These are phyloP conservation scores for Epizoanthus rinbou DNA, from an alignment of 92 coral and sea anemone genomes.

Conservation along the genomic window DNA sequence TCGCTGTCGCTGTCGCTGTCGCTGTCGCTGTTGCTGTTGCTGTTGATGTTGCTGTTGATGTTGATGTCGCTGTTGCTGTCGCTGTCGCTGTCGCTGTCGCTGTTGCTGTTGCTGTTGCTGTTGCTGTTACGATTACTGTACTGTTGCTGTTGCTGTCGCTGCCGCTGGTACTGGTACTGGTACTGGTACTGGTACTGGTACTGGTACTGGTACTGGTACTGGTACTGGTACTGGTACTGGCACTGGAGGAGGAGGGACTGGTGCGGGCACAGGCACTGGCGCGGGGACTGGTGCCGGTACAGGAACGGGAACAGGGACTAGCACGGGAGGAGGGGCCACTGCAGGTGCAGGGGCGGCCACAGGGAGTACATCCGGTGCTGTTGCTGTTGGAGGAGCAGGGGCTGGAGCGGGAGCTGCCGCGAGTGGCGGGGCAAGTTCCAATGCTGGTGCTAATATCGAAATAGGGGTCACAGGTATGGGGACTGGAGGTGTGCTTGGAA, in stretches of 20 bases:
- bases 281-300: background rate
- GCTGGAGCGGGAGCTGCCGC: background rate
- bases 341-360: background rate
- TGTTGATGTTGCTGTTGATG: no score
- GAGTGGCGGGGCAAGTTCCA: background rate
- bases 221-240: background rate
- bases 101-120: no score
- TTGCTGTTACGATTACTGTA: no score
- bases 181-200: no score
- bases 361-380: background rate
- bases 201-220: no score
- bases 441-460: background rate
- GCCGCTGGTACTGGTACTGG: no score
- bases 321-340: background rate
- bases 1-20: no score
- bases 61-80: no score
- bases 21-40: no score
- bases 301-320: background rate
- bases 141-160: no score
- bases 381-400: background rate
- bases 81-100: no score
- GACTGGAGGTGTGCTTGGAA: constrained; percentile 26
- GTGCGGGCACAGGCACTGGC: constrained; percentile 25
- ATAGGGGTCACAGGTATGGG: constrained; percentile 34
- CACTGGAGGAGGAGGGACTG: constrained; percentile 12